Conservation (phyloP, 2,888 invertebrate species). For the Mythimna pallens region DNA sequence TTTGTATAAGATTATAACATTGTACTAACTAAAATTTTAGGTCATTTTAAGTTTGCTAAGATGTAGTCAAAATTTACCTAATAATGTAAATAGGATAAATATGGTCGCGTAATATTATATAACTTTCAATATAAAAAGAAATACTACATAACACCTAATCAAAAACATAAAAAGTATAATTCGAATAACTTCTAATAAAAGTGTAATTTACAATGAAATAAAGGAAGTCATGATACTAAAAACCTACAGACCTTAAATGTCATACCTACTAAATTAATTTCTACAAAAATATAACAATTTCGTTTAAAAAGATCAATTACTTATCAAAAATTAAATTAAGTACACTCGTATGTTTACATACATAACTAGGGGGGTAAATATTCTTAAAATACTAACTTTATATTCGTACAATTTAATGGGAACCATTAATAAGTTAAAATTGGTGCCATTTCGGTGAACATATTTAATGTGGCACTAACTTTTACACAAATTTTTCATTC, state of each 20-base stretch:
- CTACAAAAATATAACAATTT: constrained; percentile 50
- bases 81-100: background rate
- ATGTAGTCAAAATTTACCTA: background rate
- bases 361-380: constrained; percentile 41
- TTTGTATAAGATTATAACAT: too few species aligned
- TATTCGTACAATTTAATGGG: constrained; percentile 27
- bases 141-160: background rate
- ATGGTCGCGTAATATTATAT: background rate
- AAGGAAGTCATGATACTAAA: background rate
- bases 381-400: constrained; percentile 39
- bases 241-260: background rate
- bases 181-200: background rate
- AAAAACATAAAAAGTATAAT: background rate
- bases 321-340: constrained; percentile 8
- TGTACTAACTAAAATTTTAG: background rate
- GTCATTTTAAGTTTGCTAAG: background rate
- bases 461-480: constrained; percentile 8
- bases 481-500: constrained; percentile 3
- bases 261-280: constrained; percentile 10
- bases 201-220: background rate
- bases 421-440: constrained; percentile 29
- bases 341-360: constrained; percentile 42
- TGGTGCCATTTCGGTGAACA: constrained; percentile 31
- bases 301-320: constrained; percentile 29
- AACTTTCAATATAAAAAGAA: background rate